Percentiles rank a stretch among this genome's conserved stretches.
Evolutionary conservation across 2,113 vertebrate species (phyloP).

Genomic region (Myrmophylax atrothorax): DNA sequence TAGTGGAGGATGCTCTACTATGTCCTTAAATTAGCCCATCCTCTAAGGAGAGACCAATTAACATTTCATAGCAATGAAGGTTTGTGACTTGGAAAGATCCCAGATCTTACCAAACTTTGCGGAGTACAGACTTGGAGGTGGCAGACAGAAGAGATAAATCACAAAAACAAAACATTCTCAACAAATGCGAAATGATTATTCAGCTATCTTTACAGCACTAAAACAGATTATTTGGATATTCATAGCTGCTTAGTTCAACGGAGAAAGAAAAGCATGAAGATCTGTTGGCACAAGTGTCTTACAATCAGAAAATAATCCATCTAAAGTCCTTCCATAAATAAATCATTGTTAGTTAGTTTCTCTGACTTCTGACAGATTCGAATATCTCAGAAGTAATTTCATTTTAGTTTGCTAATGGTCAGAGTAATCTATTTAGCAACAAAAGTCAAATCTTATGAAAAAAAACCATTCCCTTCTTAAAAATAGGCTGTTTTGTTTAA

Average conservation of each 20-base stretch:
- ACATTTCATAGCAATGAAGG: background rate
- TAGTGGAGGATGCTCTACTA: background rate
- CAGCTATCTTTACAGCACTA: background rate
- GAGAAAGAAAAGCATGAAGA: constrained; percentile 8
- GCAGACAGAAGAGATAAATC: background rate
- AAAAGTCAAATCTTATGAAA: background rate
- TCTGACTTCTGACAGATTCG: constrained; percentile 25
- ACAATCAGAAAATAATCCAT: background rate
- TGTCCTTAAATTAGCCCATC: background rate
- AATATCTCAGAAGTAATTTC: constrained; percentile 35
- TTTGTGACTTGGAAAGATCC: constrained; percentile 35
- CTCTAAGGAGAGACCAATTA: background rate
- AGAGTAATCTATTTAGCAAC: background rate
- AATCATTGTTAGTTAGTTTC: constrained; percentile 28
- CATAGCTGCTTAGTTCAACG: background rate
- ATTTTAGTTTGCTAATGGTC: constrained; percentile 1
- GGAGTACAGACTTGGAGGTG: background rate
- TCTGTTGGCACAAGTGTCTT: constrained; percentile 32
- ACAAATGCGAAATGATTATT: background rate
- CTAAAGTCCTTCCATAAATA: constrained; percentile 20
- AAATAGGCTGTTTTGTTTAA: constrained; percentile 6
- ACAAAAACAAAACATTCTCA: background rate
- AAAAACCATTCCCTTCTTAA: background rate
- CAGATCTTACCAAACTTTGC: constrained; percentile 8
- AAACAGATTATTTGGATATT: constrained; percentile 19